These are phyloP conservation scores for Psilopsiagon aymara DNA, from an alignment of 2,113 vertebrate species.

Conservation along the genomic window DNA sequence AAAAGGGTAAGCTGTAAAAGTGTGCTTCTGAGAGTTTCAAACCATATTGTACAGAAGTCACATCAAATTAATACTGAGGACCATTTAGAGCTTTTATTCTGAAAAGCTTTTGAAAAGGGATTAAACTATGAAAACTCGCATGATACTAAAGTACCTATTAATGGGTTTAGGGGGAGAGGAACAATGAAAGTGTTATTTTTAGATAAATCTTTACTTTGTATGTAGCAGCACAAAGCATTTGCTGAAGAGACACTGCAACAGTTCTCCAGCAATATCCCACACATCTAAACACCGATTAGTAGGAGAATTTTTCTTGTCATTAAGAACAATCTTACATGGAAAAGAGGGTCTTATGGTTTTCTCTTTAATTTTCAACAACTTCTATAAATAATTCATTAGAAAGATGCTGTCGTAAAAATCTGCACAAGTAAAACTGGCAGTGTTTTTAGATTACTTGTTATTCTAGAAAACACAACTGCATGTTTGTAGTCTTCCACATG, in stretches of 20 bases:
- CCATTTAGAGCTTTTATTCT: constrained; percentile 97
- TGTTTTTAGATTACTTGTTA: background rate
- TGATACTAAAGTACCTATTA: constrained; percentile 99
- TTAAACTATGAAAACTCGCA: constrained; percentile 99
- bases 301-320: constrained; percentile 47
- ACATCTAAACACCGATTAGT: constrained; percentile 59
- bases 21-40: constrained; percentile 88
- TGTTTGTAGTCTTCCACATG: background rate
- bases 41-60: constrained; percentile 99
- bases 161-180: constrained; percentile 80
- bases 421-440: fast-evolving
- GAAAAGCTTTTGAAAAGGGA: constrained; percentile 97
- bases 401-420: background rate
- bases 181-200: constrained; percentile 86
- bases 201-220: constrained; percentile 83
- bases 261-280: constrained; percentile 59
- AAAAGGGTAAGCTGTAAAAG: constrained; percentile 88
- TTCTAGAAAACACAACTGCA: background rate
- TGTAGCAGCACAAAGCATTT: constrained; percentile 75
- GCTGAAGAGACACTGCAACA: constrained; percentile 66
- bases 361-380: constrained; percentile 42
- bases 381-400: constrained; percentile 46
- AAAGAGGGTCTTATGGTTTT: constrained; percentile 45
- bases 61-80: constrained; percentile 99
- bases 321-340: constrained; percentile 53